A percentile compares a stretch with the other conserved stretches of the same genome.
Conservation (phyloP, 2,888 invertebrate genomes). For the Drosophila prolongata region DNA sequence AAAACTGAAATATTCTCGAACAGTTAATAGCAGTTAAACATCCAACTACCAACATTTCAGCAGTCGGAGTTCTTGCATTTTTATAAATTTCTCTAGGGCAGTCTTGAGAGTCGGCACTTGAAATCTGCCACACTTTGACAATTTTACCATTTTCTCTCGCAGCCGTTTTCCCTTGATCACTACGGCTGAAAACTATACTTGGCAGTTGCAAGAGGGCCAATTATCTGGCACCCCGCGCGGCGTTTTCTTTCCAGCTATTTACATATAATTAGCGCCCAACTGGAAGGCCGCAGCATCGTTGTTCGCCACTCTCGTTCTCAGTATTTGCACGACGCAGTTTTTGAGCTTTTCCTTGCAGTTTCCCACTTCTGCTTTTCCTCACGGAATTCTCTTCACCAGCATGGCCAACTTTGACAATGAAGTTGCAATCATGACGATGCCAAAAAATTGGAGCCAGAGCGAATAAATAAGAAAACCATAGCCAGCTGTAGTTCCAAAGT, state of each 20-base stretch:
- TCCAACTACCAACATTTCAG: too few species aligned
- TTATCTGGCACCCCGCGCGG: conserved; percentile 62
- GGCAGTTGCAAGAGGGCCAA: conserved; percentile 56
- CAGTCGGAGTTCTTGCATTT: neutral
- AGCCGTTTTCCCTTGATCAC: conserved; percentile 17
- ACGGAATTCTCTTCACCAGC: conserved; percentile 16
- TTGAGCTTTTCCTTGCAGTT: conserved; percentile 27
- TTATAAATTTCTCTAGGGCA: neutral
- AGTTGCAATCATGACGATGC: conserved; percentile 68
- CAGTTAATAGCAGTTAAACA: too few species aligned
- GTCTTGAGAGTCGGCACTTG: conserved; percentile 6
- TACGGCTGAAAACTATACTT: conserved; percentile 24
- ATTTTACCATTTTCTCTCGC: conserved; percentile 11
- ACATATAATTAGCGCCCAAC: conserved; percentile 74
- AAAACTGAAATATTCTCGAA: too few species aligned
- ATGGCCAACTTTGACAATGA: conserved; percentile 68
- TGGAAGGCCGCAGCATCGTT: conserved; percentile 45
- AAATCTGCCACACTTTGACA: conserved; percentile 31
- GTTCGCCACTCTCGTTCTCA: conserved; percentile 9
- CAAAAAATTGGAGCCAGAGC: conserved; percentile 12
- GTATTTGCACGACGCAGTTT: conserved; percentile 53
- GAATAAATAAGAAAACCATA: conserved; percentile 14
- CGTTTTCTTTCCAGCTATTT: conserved; percentile 63
- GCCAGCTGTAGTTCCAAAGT: neutral
- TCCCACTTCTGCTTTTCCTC: conserved; percentile 1